Conservation (phyloP, 2,113 vertebrate genomes). For the Austrofundulus limnaeus region DNA sequence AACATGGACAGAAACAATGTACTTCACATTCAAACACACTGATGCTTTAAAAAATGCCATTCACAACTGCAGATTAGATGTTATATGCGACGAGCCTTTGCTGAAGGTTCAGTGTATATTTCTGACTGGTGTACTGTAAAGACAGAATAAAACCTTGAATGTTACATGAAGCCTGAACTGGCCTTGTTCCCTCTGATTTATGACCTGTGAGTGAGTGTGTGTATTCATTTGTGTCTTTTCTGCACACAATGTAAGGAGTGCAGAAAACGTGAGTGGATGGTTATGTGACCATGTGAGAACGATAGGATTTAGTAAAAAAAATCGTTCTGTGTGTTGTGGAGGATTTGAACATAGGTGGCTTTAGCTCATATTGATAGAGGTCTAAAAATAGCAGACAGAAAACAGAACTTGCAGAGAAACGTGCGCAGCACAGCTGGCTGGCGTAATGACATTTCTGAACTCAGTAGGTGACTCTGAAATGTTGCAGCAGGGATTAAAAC, state of each 20-base stretch:
- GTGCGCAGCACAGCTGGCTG: slow-evolving; percentile 42
- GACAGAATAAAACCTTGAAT: slow-evolving; percentile 82
- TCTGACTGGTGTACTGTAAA: slow-evolving; percentile 82
- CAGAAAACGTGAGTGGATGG: slow-evolving; percentile 31
- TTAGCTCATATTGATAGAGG: slow-evolving; percentile 13
- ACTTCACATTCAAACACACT: slow-evolving; percentile 38
- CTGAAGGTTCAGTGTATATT: slow-evolving; percentile 75
- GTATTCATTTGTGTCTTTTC: neutral
- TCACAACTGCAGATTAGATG: slow-evolving; percentile 46
- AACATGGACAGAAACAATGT: slow-evolving; percentile 34
- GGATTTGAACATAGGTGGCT: slow-evolving; percentile 27
- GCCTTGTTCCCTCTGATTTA: slow-evolving; percentile 51
- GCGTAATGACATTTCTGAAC: slow-evolving; percentile 50
- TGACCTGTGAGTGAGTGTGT: slow-evolving; percentile 19
- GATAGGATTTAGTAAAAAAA: slow-evolving; percentile 24
- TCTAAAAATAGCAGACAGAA: slow-evolving; percentile 40
- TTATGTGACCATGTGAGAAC: slow-evolving; percentile 24
- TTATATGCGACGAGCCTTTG: slow-evolving; percentile 59
- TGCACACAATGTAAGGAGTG: slow-evolving; percentile 1
- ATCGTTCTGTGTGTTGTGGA: slow-evolving; percentile 12
- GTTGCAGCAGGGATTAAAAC: slow-evolving; percentile 65
- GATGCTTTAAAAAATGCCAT: slow-evolving; percentile 33
- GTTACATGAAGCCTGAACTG: slow-evolving; percentile 65
- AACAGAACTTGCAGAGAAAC: slow-evolving; percentile 32
- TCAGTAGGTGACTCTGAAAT: slow-evolving; percentile 60